Evolutionary conservation across 2,113 vertebrate genomes (phyloP).

Genomic region (Lepus timidus): DNA sequence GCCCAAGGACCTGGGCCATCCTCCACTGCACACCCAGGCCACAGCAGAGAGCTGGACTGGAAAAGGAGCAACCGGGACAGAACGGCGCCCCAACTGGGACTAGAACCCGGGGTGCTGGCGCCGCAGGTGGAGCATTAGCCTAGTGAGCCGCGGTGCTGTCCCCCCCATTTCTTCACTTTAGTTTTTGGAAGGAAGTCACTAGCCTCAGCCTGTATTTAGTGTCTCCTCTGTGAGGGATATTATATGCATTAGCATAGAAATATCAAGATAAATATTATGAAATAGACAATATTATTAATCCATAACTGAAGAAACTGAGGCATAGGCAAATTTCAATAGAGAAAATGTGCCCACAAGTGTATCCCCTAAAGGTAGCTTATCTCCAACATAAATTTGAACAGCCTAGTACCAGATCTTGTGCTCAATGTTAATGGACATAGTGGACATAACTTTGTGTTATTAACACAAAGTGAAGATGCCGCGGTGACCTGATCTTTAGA

Average conservation of each 20-base stretch:
- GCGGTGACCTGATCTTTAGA: not conserved
- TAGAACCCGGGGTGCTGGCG: too few relatives aligned
- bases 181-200: not conserved
- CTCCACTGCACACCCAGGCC: too few relatives aligned
- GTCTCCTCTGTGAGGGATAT: accelerated
- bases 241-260: not conserved
- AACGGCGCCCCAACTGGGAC: too few relatives aligned
- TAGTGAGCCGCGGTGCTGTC: too few relatives aligned
- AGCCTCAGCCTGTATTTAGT: not conserved
- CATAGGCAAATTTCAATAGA: not conserved
- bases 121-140: too few relatives aligned
- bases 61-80: too few relatives aligned
- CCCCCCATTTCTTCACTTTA: not conserved
- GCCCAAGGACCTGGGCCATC: too few relatives aligned
- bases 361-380: not conserved
- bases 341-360: not conserved
- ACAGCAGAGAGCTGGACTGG: too few relatives aligned
- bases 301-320: not conserved
- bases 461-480: not conserved
- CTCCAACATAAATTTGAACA: not conserved
- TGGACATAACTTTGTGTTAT: not conserved
- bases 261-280: not conserved
- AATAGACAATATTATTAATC: not conserved
- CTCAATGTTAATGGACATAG: not conserved
- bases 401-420: not conserved